Base-by-base conservation (phyloP, 2,888 invertebrate species). In the Idaea aversata region DNA sequence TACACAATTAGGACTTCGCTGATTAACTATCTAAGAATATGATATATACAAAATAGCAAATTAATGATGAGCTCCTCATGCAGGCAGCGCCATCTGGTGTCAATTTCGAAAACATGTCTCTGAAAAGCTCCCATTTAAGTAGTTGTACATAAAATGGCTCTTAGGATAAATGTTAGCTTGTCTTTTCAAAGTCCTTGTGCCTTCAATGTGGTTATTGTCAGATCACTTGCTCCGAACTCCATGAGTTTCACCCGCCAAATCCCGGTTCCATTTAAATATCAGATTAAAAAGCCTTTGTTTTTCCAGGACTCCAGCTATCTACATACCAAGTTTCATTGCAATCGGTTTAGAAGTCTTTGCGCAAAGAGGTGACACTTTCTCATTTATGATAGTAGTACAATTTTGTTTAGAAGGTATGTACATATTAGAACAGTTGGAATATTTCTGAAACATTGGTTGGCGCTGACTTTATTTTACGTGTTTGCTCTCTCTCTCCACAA, bases 181-280 rank as follows among this genome's bases (percentile, higher is more conserved):
- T 63, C 65, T 67, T 68, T 70, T 68, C 65, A 68, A 25, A 72
- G 66, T 73, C 75, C 75, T 77, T 77, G 77, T 79, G 79, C 77
- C 78, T 79, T 79, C 74, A 67, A 65, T 65, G 57, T 67, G 63
- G 62, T 58, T 66, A 65, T 65, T 36, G 63, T 61, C 64, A 67
- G 68, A 64, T 13, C 47, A 47, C 13, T 47, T 7, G 7, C 13
- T 47, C 13, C 10, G 13, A 13, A 10, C 47, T 13, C 10, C 0
- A 5, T 3, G 25, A n/a, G 25, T 25, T 25, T 25, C 25, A 25
- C 25, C 25, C 25, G 25, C 25, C 25, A 25, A 25, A 25, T 25
- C 25, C 25, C 25, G 25, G 25, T 25, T 25, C 25, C 25, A 25
- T 25, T 25, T 25, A 3, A 25, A 25, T 25, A 25, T n/a, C n/a